These are phyloP conservation scores for Calosoma granatense DNA, from an alignment of 1,140 invertebrate genomes.

Conservation along the genomic window DNA sequence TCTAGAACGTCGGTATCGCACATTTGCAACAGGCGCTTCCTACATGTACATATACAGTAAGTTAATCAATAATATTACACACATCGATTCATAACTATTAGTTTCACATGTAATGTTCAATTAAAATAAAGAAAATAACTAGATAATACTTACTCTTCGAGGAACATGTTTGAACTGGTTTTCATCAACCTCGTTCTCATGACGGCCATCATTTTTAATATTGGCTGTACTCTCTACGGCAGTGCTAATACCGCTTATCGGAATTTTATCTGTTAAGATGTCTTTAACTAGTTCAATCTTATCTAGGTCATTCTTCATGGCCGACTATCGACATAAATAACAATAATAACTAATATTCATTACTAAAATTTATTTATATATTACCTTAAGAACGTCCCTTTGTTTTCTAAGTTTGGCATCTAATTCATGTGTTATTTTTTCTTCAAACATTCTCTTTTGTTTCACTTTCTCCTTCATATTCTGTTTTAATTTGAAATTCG, in stretches of 20 bases:
- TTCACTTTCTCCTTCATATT: constrained; percentile 63
- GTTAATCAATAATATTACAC: not conserved
- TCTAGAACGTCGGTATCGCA: constrained; percentile 56
- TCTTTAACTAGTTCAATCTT: constrained; percentile 41
- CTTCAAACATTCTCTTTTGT: constrained; percentile 58
- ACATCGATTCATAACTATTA: not conserved
- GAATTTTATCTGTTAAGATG: constrained; percentile 36
- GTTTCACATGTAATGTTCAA: not conserved
- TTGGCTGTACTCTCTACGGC: not conserved
- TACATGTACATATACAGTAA: constrained; percentile 16
- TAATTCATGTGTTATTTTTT: constrained; percentile 53
- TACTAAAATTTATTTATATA: too few species aligned
- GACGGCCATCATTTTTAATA: not conserved
- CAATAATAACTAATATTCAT: too few species aligned
- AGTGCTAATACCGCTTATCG: constrained; percentile 16
- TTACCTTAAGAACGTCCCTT: too few species aligned
- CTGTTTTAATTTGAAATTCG: constrained; percentile 57
- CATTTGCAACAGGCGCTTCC: constrained; percentile 49
- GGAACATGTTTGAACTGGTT: constrained; percentile 9
- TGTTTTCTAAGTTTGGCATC: constrained; percentile 55
- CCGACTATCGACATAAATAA: not conserved
- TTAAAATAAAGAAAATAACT: too few species aligned
- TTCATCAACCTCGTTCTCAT: constrained; percentile 6
- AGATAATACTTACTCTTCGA: not conserved
- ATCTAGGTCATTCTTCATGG: constrained; percentile 40